Evolutionary conservation across 92 coral and sea anemone species (phyloP).

Genomic region (Isaurus tuberculatus): DNA sequence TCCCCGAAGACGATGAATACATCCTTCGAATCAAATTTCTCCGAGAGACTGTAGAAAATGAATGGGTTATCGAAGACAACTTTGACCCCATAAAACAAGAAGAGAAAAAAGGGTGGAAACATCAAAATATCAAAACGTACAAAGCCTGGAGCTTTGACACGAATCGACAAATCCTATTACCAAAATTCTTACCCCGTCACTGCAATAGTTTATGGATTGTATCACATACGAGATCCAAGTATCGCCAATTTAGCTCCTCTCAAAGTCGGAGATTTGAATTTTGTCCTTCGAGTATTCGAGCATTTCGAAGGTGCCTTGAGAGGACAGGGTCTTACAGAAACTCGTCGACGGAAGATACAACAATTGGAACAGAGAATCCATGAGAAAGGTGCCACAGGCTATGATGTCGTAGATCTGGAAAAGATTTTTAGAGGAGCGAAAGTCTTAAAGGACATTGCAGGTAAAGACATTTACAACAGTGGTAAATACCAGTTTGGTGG

Average conservation of each 20-base stretch:
- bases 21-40: conserved; percentile 1
- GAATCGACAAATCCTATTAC: neutral
- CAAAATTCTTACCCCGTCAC: conserved; percentile 6
- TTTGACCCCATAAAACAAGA: conserved; percentile 14
- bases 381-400: neutral
- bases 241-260: neutral
- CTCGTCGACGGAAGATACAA: conserved; percentile 2
- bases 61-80: neutral
- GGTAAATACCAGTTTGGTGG: conserved; percentile 8
- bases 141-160: conserved; percentile 8
- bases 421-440: neutral
- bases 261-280: neutral
- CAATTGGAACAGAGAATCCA: conserved; percentile 12
- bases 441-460: neutral
- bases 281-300: conserved; percentile 13
- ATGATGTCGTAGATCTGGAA: conserved; percentile 17
- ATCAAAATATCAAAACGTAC: neutral
- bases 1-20: neutral
- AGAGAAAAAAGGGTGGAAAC: neutral
- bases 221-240: neutral
- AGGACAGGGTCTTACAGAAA: conserved; percentile 29
- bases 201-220: conserved; percentile 2
- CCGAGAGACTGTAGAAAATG: neutral
- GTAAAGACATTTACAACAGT: conserved; percentile 1
- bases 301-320: conserved; percentile 16